Base-by-base conservation (phyloP, 2,888 invertebrate species). In the Bellardia pandia region DNA sequence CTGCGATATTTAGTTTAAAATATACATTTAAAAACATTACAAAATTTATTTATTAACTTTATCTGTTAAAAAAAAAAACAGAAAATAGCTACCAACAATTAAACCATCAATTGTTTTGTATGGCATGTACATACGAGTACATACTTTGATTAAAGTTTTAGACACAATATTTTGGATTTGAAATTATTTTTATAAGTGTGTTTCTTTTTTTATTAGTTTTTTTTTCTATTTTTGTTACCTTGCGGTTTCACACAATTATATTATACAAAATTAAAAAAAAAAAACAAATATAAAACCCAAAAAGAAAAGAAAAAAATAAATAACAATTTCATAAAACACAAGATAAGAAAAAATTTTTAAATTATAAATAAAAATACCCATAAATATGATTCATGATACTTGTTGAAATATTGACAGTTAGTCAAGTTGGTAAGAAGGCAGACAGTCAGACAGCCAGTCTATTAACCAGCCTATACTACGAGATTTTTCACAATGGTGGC, bases 261-360 rank as follows among this genome's bases (percentile, higher is more conserved):
- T 76, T 56, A 62, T 80, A 72, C 51, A 72, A 80, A 72, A 80
- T 72, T 72, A 14, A 71, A 80, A 51, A 80, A 62, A 75, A 16
- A 37, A 9, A 40, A 58, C n/a, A 42, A 14, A 75, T 23, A 23
- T 23, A 58, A 60, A 60, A 16, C 30, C 45, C 45, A 71, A 76
- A 76, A 69, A 68, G 42, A 37, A 51, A 75, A 48, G 2, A 60
- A 77, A 62, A 51, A 64, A 51, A 42, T 16, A 64, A 51, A 42
- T 16, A 79, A 71, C 14, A 42, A 23, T 23, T 23, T 23, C 23
- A 58, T 42, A 78, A 68, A 58, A 40, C 71, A 62, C 56, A 76
- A 80, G 80, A 85, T 85, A 80, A 85, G 80, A 80, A 76, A 76
- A 62, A 80, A 72, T 42, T 16, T 62, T 79, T 71, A 72, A 79